Evolutionary conservation across 1,140 invertebrate genomes (phyloP).

Genomic region (Aphaenogaster ashmeadi): DNA sequence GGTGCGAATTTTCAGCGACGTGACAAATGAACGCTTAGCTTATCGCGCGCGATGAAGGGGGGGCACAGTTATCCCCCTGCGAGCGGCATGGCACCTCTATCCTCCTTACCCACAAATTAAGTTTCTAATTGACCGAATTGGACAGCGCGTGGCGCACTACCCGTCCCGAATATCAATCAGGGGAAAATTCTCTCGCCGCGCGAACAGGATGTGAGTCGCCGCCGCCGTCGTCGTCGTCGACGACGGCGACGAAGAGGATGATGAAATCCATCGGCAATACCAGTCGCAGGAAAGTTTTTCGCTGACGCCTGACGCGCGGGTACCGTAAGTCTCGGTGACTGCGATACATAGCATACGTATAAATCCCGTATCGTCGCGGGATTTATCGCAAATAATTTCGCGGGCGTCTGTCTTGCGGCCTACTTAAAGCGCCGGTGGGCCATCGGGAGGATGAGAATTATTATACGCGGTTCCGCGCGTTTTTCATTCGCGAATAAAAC

Average conservation of each 20-base stretch:
- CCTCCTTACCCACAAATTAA: constrained; percentile 29
- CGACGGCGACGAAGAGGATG: not conserved
- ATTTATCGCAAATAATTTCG: constrained; percentile 64
- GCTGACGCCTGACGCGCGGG: not conserved
- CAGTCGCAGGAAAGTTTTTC: constrained; percentile 27
- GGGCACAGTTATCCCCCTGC: not conserved
- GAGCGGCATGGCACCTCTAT: not conserved
- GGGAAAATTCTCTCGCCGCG: constrained; percentile 25
- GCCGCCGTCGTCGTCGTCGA: not conserved
- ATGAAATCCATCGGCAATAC: constrained; percentile 23
- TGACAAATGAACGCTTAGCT: constrained; percentile 14
- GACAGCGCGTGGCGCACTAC: constrained; percentile 1
- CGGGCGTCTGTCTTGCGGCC: constrained; percentile 24
- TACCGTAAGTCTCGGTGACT: constrained; percentile 49
- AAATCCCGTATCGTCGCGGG: not conserved
- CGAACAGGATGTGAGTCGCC: constrained; percentile 31
- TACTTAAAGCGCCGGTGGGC: constrained; percentile 32
- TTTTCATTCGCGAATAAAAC: constrained; percentile 38
- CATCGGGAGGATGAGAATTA: not conserved
- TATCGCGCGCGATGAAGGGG: not conserved
- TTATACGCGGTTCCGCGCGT: not conserved
- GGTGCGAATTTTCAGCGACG: not conserved
- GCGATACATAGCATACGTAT: constrained; percentile 7
- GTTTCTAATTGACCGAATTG: constrained; percentile 44
- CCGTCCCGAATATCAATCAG: constrained; percentile 51